A percentile compares a stretch with the other conserved stretches of the same genome.
phyloP scores from a whole-genome alignment of 2,113 vertebrate genomes.

The Emydocephalus ijimae region DNA sequence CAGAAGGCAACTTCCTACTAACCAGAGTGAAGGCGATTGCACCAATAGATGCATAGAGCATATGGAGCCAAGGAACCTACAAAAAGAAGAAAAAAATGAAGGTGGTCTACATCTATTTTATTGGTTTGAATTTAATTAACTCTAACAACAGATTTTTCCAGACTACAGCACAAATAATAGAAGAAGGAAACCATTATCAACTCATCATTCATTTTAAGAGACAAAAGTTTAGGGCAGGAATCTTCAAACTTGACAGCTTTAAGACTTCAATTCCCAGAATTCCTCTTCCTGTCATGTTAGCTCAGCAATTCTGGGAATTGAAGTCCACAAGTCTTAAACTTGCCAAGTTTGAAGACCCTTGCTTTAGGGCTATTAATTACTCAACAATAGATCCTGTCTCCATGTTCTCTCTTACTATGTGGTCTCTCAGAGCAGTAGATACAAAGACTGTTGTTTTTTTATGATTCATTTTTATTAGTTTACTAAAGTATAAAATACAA shows the following conservation, averaged over 20 bases:
- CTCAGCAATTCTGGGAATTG: too few relatives aligned
- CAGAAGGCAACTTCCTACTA: constrained; percentile 56
- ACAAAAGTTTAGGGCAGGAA: not conserved
- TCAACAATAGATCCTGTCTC: not conserved
- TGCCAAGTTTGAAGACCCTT: too few relatives aligned
- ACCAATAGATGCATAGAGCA: constrained; percentile 89
- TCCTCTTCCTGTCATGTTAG: too few relatives aligned
- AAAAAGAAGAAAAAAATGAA: not conserved
- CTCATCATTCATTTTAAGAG: not conserved
- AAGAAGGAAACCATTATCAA: not conserved
- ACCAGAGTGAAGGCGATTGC: constrained; percentile 91
- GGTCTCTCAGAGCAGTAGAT: not conserved
- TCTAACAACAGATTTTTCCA: not conserved
- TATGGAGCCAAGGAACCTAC: constrained; percentile 90
- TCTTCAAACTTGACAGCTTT: too few relatives aligned
- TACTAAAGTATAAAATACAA: too few relatives aligned
- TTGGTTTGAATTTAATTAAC: not conserved
- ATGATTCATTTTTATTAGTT: too few relatives aligned
- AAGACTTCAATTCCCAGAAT: too few relatives aligned
- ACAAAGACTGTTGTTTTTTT: not conserved
- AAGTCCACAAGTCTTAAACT: too few relatives aligned
- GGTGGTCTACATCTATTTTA: not conserved
- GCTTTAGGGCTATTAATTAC: not conserved
- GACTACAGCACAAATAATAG: not conserved
- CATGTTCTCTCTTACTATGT: not conserved